These are phyloP conservation scores for Periplaneta americana DNA, from an alignment of 1,140 invertebrate species.

Conservation along the genomic window DNA sequence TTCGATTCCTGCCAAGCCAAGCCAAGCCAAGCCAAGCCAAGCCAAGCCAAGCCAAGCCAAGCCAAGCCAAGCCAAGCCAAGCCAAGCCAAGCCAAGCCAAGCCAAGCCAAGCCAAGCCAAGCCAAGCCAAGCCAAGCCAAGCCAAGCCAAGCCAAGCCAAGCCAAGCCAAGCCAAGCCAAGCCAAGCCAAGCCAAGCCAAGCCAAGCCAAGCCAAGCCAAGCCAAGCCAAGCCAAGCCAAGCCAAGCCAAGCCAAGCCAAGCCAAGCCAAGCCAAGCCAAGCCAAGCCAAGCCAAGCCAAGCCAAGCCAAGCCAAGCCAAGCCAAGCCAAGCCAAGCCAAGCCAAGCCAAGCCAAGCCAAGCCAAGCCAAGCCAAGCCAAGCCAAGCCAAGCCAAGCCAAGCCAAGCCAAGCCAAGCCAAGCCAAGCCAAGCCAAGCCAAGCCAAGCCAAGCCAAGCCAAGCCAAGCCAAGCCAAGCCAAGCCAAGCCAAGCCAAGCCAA, in stretches of 20 bases:
- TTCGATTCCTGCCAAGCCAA: no score
- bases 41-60: no score
- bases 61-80: no score
- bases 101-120: no score
- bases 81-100: no score
- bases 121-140: no score
- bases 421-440: background rate
- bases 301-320: background rate
- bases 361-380: background rate
- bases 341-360: background rate
- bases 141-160: no score
- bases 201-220: background rate
- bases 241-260: background rate
- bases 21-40: no score
- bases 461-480: background rate
- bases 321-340: background rate
- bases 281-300: conserved; percentile 1
- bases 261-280: background rate
- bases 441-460: background rate
- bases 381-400: background rate
- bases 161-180: no score
- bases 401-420: background rate
- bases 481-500: background rate
- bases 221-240: background rate
- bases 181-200: no score